Percentiles rank a stretch among this genome's conserved stretches.
These are phyloP conservation scores for Triplophysa dalaica DNA, from an alignment of 2,113 vertebrate species.

Conservation along the genomic window DNA sequence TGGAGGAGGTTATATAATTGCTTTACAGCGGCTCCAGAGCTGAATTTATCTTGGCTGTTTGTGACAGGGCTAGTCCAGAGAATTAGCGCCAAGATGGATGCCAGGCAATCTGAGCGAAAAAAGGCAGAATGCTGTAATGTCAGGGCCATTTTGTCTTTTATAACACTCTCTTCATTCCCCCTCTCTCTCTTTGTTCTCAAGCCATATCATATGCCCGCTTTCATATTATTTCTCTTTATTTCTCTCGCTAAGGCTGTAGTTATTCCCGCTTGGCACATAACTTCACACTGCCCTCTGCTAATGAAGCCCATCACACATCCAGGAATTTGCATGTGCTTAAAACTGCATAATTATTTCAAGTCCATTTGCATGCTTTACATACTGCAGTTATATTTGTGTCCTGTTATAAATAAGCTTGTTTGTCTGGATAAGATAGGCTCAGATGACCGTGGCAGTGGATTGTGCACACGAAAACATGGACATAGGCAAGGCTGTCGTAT, in stretches of 20 bases:
- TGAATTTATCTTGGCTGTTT: slow-evolving; percentile 13
- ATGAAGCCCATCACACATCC: slow-evolving; percentile 37
- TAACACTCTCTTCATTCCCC: neutral
- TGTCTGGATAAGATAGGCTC: neutral
- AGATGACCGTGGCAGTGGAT: neutral
- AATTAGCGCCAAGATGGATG: slow-evolving; percentile 29
- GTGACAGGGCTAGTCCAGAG: slow-evolving; percentile 31
- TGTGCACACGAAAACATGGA: neutral
- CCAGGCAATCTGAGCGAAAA: too few species aligned
- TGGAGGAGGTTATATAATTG: slow-evolving; percentile 31
- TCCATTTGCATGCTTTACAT: slow-evolving; percentile 28
- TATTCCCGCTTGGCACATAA: slow-evolving; percentile 28
- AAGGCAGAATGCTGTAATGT: neutral
- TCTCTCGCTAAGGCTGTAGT: neutral
- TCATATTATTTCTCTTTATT: neutral
- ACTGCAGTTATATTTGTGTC: neutral
- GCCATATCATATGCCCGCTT: slow-evolving; percentile 5
- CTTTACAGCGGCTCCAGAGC: slow-evolving; percentile 28
- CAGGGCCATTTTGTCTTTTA: slow-evolving; percentile 10
- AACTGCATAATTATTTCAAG: slow-evolving; percentile 41
- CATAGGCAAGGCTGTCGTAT: neutral
- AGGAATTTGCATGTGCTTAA: slow-evolving; percentile 43
- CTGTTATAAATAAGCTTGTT: neutral
- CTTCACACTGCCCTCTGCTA: slow-evolving; percentile 21
- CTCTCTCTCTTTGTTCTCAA: slow-evolving; percentile 13